A percentile compares a stretch with the other conserved stretches of the same genome.
phyloP scores from a whole-genome alignment of 2,113 vertebrate genomes.

The Manacus vitellinus region DNA sequence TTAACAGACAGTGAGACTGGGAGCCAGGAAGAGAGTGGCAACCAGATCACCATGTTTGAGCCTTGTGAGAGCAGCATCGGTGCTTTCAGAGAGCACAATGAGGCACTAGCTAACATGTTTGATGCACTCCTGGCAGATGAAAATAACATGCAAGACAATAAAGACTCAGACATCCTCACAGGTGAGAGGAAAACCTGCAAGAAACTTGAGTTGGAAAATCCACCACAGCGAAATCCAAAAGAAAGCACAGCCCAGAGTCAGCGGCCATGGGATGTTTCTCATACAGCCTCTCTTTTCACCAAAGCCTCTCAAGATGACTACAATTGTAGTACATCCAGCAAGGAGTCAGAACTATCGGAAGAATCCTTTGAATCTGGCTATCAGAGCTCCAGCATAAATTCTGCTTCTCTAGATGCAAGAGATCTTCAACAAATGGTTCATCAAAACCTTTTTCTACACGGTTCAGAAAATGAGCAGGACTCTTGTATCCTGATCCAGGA shows the following conservation, averaged over 20 bases:
- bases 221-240: background rate
- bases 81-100: constrained; percentile 32
- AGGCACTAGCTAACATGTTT: constrained; percentile 62
- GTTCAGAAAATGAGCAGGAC: background rate
- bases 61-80: background rate
- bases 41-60: background rate
- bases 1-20: background rate
- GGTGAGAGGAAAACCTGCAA: background rate
- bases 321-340: constrained; percentile 18
- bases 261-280: background rate
- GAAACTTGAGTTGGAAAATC: background rate
- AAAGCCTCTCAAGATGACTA: background rate
- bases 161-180: background rate
- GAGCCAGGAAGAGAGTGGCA: background rate
- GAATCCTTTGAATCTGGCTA: constrained; percentile 53
- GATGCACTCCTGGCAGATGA: constrained; percentile 45
- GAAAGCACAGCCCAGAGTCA: background rate
- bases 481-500: background rate
- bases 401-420: background rate
- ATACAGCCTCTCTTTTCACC: background rate
- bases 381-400: constrained; percentile 16
- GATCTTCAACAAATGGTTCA: background rate
- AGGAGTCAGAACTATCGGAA: constrained; percentile 29
- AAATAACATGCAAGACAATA: background rate
- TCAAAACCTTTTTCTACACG: background rate